A percentile compares a stretch with the other conserved stretches of the same genome.
Conservation (phyloP, 2,888 invertebrate species). For the Eretmocerus hayati region DNA sequence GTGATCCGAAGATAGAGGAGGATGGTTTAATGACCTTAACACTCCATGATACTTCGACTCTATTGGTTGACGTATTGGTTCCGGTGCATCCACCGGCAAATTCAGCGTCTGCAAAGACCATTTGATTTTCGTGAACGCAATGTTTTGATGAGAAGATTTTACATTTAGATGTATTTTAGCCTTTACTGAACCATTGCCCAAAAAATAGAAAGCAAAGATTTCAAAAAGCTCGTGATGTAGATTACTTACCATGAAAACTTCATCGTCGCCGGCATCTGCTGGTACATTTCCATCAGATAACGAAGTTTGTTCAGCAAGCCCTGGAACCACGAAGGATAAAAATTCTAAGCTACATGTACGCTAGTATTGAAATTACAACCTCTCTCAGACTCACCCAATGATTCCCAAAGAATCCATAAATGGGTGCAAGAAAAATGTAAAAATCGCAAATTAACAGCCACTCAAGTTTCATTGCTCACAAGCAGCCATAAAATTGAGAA, state of each 20-base stretch:
- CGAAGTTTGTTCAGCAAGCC: slow-evolving; percentile 63
- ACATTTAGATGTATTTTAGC: too few relatives aligned
- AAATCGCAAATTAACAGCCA: too few relatives aligned
- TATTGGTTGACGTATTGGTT: slow-evolving; percentile 54
- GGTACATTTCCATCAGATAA: slow-evolving; percentile 58
- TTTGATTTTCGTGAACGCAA: background rate
- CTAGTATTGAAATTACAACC: too few relatives aligned
- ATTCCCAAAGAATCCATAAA: too few relatives aligned
- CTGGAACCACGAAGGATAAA: too few relatives aligned
- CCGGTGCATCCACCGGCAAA: slow-evolving; percentile 72
- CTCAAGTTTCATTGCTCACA: too few relatives aligned
- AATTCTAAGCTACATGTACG: too few relatives aligned
- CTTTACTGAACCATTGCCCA: too few relatives aligned
- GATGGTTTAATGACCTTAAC: slow-evolving; percentile 35
- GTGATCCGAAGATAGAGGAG: slow-evolving; percentile 37
- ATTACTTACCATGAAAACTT: slow-evolving; percentile 90
- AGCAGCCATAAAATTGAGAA: too few relatives aligned
- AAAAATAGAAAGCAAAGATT: background rate
- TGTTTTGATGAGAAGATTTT: background rate
- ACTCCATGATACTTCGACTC: slow-evolving; percentile 31
- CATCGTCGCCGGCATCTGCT: slow-evolving; percentile 80
- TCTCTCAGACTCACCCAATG: too few relatives aligned
- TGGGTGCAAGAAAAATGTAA: too few relatives aligned
- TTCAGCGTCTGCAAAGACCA: slow-evolving; percentile 67
- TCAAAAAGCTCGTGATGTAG: too few relatives aligned